Evolutionary conservation across 2,797 vertebrate species (phyloP), one percentile per base, ranked within the genome.

Genomic region (Cetoscarus ocellatus): DNA sequence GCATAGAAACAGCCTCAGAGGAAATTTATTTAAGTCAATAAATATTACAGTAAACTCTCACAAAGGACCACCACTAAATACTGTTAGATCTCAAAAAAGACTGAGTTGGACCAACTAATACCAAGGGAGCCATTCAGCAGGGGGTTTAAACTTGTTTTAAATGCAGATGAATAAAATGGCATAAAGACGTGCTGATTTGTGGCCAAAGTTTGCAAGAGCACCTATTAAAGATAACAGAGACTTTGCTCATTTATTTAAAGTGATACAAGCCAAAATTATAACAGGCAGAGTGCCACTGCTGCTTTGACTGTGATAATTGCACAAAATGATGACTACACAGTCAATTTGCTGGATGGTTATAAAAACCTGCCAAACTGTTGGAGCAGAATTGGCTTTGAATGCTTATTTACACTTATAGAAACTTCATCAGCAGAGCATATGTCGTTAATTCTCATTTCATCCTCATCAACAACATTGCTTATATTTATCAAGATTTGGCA

Each of bases 261-360:
- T 6, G 54, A 64, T 54, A 48, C 40, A 19, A 71, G 67, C 72
- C 73, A 75, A 50, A 75, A 50, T 27, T 51, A 56, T 7, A 9
- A 77, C 44, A 58, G 71, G 76, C 49, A 65, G 52, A 52, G 42
- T 64, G 71, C 61, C 73, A 78, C 51, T 39, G 15, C 50, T 36
- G 47, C 27, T 76, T 70, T 68, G 48, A 74, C 69, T 79, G 66
- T 75, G 77, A 62, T 77, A 66, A 82, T 71, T 61, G 76, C 47
- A 74, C 18, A 54, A 51, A 60, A 65, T 62, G 38, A 35, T 64
- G 34, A 77, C 58, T 10, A 52, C 50, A 68, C 42, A 69, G n/a
- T 71, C 48, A 50, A 53, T 34, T 50, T 44, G 54, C 42, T 15
- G 64, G 18, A 61, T 61, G 36, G 36, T 58, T 48, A 27, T 14